A percentile compares a stretch with the other conserved stretches of the same genome.
These are phyloP conservation scores for Ochlodes sylvanus DNA, from an alignment of 2,888 invertebrate genomes.

Conservation along the genomic window DNA sequence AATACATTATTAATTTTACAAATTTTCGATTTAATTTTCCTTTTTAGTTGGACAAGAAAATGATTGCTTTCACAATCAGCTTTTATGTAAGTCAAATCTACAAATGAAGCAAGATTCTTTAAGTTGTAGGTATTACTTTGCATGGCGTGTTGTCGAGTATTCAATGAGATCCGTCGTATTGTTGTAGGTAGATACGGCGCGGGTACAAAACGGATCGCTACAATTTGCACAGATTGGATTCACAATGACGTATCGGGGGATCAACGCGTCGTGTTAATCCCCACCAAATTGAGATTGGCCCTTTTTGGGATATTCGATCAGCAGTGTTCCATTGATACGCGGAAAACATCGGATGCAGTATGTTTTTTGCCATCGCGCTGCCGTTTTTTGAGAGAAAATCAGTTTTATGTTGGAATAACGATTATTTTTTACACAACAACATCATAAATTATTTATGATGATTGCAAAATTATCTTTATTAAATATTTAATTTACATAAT, in stretches of 20 bases:
- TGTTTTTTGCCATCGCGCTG: slow-evolving; percentile 1
- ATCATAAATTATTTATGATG: no score
- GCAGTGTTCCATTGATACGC: slow-evolving; percentile 47
- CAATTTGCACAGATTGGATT: slow-evolving; percentile 64
- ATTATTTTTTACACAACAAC: no score
- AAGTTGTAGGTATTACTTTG: no score
- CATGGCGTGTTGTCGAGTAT: background rate
- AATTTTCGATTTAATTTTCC: slow-evolving; percentile 27
- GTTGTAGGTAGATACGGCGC: slow-evolving; percentile 4
- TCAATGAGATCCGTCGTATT: background rate
- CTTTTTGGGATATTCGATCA: slow-evolving; percentile 54
- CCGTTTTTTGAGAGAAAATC: background rate
- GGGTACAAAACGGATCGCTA: slow-evolving; percentile 53
- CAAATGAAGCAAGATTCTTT: no score
- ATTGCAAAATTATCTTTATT: no score
- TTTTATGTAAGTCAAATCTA: background rate
- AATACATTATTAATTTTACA: slow-evolving; percentile 32
- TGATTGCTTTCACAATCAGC: slow-evolving; percentile 21
- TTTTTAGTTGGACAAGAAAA: slow-evolving; percentile 23
- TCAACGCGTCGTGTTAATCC: slow-evolving; percentile 64
- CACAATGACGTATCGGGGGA: slow-evolving; percentile 56
- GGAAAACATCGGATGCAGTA: slow-evolving; percentile 9
- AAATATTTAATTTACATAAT: no score
- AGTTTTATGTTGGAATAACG: no score
- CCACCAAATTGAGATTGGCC: slow-evolving; percentile 57